Base-by-base conservation (phyloP, 2,888 invertebrate species). In the Aphrophora alni region DNA sequence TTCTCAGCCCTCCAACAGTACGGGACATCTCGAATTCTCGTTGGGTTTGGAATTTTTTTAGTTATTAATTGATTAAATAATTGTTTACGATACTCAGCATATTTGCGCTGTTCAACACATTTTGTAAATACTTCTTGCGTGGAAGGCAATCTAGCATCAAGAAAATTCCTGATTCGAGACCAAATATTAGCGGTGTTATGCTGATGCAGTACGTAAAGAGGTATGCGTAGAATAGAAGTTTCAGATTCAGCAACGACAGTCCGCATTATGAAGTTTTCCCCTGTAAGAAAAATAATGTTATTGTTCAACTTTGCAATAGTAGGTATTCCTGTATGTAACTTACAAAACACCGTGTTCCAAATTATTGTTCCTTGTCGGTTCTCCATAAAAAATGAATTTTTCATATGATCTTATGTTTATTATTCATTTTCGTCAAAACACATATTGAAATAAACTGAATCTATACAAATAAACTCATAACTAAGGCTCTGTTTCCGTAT, bases 171-270 rank as follows among this genome's bases (percentile, higher is more conserved):
- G 38, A 93, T 91, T 38, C 92, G 89, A 38, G 90, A 89, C 93
- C 93, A 93, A 69, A 93, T 91, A 85, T 93, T 92, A n/a, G 91
- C 92, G 0, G 90, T 90, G 86, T 92, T 93, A 70, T 91, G 91
- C 84, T 93, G 92, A 51, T 92, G 86, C 25, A 95, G 88, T 92
- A 93, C 94, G 85, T 92, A 92, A 82, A 92, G 91, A 0, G 95
- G 95, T 81, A 95, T 87, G 70, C 93, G 87, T 86, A 95, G 89
- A 84, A 94, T 94, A 83, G 91, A 90, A 2, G 93, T 92, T 0
- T 90, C 90, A 0, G 91, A 91, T 70, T 91, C 86, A 0, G 95
- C 93, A 78, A 94, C 90, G 27, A 95, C 91, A 2, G 93, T 90
- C 14, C 94, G 91, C 86, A 93, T 91, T 0, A 90, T 88, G 89